A percentile compares a stretch with the other conserved stretches of the same genome.
phyloP scores from a whole-genome alignment of 1,140 invertebrate species.

The Schlechtendalia chinensis region DNA sequence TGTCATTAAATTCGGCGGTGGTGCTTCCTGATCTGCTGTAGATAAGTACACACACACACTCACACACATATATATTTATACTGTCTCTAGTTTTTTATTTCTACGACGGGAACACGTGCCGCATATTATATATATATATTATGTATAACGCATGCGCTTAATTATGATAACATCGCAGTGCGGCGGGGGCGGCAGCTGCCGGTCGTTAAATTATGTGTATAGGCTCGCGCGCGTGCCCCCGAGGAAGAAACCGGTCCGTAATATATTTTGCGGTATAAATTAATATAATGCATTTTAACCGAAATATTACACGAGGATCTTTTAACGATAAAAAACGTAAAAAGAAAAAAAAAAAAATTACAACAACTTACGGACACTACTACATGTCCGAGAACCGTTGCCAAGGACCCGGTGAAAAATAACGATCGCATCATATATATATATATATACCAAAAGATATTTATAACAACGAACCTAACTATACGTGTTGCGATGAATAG shows the following conservation, averaged over 20 bases:
- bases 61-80: neutral
- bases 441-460: neutral
- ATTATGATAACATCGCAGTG: conserved; percentile 40
- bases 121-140: neutral
- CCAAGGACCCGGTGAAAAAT: neutral
- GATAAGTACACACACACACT: conserved; percentile 8
- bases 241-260: conserved; percentile 37
- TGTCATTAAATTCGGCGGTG: conserved; percentile 43
- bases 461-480: neutral
- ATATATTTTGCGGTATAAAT: conserved; percentile 45
- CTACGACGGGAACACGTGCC: conserved; percentile 7
- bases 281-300: conserved; percentile 19
- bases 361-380: too few relatives aligned
- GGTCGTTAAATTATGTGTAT: neutral
- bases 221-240: conserved; percentile 22
- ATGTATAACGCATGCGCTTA: conserved; percentile 47
- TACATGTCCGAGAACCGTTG: too few relatives aligned
- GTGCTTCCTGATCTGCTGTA: conserved; percentile 24
- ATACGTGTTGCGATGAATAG: neutral
- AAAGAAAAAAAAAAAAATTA: neutral
- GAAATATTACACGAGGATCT: conserved; percentile 20
- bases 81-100: conserved; percentile 3
- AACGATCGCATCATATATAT: neutral
- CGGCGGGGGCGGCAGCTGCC: conserved; percentile 44
- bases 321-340: conserved; percentile 27